Base-by-base conservation (phyloP, 2,888 invertebrate genomes). In the Bombylius major region DNA sequence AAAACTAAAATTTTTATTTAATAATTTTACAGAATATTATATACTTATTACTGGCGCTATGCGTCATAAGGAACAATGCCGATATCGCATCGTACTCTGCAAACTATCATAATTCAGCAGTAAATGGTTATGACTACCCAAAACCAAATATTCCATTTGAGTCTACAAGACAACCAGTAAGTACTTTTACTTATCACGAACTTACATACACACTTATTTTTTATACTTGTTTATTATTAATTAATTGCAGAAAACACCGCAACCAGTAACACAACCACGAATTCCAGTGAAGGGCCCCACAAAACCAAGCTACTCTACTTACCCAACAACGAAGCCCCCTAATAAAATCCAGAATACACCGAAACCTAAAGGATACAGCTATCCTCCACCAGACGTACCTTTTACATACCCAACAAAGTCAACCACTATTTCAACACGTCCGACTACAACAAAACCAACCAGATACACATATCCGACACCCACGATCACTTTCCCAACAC, bases 131-230 rank as follows among this genome's bases (percentile, higher is more conserved):
- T 34, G 34, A 33, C 34, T 54, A 54, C 48, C 42, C 39, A 14
- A 42, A 39, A 42, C 54, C 54, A 33, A 49, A 54, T 34, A 50
- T 54, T 33, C 50, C 54, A 34, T 54, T 54, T 23, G 50, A 50
- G 5, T 7, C 23, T 1, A 4, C 8, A 4, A 14, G 4, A 5
- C 6, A 23, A 47, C 14, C 47, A 23, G 47, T 31, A 47, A 7
- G 9, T 46, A 23, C 3, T 23, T 23, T 23, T 23, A 23, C 23
- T 23, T 23, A 23, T 23, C n/a, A n/a, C n/a, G n/a, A 23, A 23
- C 23, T 23, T 23, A 23, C 23, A 23, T 23, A 23, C 23, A 23
- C 3, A 23, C 23, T 23, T 23, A n/a, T 23, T 23, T 23, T 23
- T 23, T 23, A 23, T 23, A 23, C 3, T 23, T 23, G 3, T 23